Evolutionary conservation across 2,888 invertebrate species (phyloP), one percentile per base, ranked within the genome.

Genomic region (Drosophila nr. medialis): DNA sequence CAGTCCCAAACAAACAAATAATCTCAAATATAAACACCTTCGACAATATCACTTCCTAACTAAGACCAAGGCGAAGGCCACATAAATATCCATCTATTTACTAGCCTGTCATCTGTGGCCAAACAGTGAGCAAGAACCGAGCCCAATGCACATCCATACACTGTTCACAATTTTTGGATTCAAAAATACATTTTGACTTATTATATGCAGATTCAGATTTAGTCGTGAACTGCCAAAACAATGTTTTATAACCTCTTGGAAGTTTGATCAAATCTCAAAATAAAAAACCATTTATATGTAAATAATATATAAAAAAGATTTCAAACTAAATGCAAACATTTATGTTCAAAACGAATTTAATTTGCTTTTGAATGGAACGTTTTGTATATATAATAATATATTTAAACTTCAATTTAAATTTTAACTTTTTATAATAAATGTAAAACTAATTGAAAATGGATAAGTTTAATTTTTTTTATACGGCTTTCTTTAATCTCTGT

Each of bases 31-130:
- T 27, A 38, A 54, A 54, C 40, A 50, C 27, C 32, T 36, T 40
- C 21, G 60, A 53, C 64, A 60, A 49, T 30, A 55, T 55, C 45
- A 63, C 50, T 76, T 76, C 61, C 69, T 49, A 58, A 53, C 30
- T 51, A 42, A 40, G 56, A 42, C 42, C 73, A 76, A 77, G 75
- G 77, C 75, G 62, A 75, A 75, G 78, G 75, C 67, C 61, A 58
- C 29, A 11, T 15, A 27, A 38, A 27, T n/a, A 38, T 55, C n/a
- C 8, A 18, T 36, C 0, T n/a, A 38, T n/a, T 27, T 11, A n/a
- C 27, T 38, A 13, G 27, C 21, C 51, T 51, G 21, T 32, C 32
- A 32, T 24, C 27, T 18, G 11, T 27, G 29, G 54, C 29, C 27
- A 40, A 49, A 54, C 64, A 49, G 54, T 69, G 49, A 21, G 29